Conservation (phyloP, 2,888 invertebrate genomes). For the Protonemura montana region DNA sequence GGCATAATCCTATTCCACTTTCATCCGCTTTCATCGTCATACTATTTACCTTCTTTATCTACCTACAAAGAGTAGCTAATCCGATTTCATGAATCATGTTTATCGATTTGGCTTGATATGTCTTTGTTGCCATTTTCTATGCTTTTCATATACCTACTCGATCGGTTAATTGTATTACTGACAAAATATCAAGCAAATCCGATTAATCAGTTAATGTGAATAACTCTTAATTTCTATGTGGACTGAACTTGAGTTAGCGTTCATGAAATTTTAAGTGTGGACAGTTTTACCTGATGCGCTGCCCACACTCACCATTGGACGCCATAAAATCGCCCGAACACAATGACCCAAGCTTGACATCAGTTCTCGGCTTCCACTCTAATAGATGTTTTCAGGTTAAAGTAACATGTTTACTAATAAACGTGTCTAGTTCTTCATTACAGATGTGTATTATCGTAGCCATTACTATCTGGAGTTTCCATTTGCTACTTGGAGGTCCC, state of each 20-base stretch:
- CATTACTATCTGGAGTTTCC: conserved; percentile 16
- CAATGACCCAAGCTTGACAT: not conserved
- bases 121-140: not conserved
- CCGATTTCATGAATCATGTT: conserved; percentile 36
- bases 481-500: conserved; percentile 23
- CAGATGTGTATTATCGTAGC: not conserved
- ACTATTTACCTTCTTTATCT: conserved; percentile 24
- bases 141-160: not conserved
- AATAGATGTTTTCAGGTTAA: not conserved
- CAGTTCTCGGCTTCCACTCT: not conserved
- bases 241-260: not conserved
- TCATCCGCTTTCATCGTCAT: conserved; percentile 29
- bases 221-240: not conserved
- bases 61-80: conserved; percentile 35
- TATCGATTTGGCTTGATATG: conserved; percentile 9
- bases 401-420: conserved; percentile 24
- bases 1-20: conserved; percentile 22
- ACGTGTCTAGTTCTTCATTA: conserved; percentile 21
- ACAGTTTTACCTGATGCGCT: not conserved
- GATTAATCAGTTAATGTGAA: not conserved
- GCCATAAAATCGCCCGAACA: not conserved
- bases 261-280: not conserved
- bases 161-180: not conserved
- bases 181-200: not conserved
- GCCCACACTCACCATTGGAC: not conserved